These are phyloP conservation scores for Morone saxatilis DNA, from an alignment of 2,113 vertebrate species.

Conservation along the genomic window DNA sequence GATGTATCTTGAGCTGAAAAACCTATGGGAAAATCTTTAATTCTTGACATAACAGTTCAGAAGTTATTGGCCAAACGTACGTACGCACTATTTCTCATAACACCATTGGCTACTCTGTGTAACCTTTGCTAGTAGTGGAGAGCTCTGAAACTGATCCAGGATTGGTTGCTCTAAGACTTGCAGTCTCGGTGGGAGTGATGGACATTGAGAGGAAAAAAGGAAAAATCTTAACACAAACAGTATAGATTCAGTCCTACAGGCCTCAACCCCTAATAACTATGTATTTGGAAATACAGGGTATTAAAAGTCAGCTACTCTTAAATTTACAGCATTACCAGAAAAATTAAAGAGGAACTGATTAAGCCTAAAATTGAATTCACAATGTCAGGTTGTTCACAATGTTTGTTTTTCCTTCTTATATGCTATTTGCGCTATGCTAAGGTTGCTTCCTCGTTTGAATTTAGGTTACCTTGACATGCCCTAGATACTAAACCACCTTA, in stretches of 20 bases:
- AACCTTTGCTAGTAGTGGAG: slow-evolving; percentile 5
- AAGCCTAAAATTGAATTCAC: too few species aligned
- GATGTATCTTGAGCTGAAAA: slow-evolving; percentile 36
- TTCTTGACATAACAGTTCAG: slow-evolving; percentile 24
- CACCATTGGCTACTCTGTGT: slow-evolving; percentile 20
- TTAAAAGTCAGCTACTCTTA: neutral
- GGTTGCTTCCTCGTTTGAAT: slow-evolving; percentile 28
- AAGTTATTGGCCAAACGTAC: neutral
- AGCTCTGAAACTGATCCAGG: neutral
- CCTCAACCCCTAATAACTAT: neutral
- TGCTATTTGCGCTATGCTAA: slow-evolving; percentile 1
- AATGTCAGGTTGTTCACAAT: too few species aligned
- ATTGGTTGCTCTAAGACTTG: neutral
- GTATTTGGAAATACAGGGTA: neutral
- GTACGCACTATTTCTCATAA: neutral
- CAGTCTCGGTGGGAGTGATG: neutral
- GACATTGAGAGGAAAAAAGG: neutral
- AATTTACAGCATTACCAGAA: neutral
- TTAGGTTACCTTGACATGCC: slow-evolving; percentile 41
- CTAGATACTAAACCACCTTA: slow-evolving; percentile 62
- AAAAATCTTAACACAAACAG: neutral
- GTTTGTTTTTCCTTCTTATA: too few species aligned
- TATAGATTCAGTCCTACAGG: neutral
- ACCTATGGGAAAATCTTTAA: slow-evolving; percentile 20
- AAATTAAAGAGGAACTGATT: too few species aligned